Evolutionary conservation across 1,140 invertebrate species (phyloP).

Genomic region (Campoletis sonorensis): DNA sequence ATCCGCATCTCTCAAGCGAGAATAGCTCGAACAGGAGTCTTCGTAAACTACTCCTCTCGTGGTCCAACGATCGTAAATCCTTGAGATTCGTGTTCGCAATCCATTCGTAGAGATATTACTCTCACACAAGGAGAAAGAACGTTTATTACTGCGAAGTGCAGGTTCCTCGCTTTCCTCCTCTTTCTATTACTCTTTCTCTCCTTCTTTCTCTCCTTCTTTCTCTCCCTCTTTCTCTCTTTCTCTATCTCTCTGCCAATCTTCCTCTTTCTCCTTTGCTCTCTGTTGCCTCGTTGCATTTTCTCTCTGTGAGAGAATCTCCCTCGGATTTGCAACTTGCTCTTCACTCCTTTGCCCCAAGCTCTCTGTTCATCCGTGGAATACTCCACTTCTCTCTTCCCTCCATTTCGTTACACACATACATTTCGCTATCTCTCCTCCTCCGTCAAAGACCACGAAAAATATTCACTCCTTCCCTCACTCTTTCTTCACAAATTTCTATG

Average conservation of each 20-base stretch:
- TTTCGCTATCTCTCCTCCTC: neutral
- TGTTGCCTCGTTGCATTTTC: neutral
- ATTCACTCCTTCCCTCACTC: neutral
- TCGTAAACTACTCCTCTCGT: neutral
- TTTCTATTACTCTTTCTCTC: neutral
- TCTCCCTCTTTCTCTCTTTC: neutral
- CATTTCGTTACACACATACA: neutral
- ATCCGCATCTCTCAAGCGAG: neutral
- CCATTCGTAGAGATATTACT: conserved; percentile 16
- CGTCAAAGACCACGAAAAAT: neutral
- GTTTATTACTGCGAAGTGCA: conserved; percentile 21
- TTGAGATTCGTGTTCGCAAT: neutral
- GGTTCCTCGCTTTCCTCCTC: conserved; percentile 3
- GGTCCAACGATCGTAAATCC: conserved; percentile 29
- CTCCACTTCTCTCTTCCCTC: neutral
- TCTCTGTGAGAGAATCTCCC: neutral
- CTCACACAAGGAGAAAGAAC: neutral
- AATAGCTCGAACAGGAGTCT: conserved; percentile 18
- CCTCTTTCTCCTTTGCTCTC: neutral
- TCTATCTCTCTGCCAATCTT: neutral
- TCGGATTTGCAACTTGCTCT: conserved; percentile 21
- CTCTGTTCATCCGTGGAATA: neutral
- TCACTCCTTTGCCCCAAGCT: neutral
- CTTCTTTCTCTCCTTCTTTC: neutral
- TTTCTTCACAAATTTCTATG: conserved; percentile 4